Percentiles rank a stretch among this genome's conserved stretches.
Conservation (phyloP, 2,113 vertebrate genomes). For the Eubucco bourcierii region DNA sequence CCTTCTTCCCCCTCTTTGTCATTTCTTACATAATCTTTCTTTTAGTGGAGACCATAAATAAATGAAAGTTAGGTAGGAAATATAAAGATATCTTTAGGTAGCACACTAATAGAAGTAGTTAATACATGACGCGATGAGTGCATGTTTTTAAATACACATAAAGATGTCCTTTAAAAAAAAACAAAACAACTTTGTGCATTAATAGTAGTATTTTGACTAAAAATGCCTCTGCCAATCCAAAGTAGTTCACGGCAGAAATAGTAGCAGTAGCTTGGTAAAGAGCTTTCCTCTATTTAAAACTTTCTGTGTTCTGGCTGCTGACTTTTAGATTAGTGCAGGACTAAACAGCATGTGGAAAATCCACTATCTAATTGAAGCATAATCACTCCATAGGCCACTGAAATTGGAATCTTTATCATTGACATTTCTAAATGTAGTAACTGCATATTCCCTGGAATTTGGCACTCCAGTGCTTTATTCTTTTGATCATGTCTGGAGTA, state of each 20-base stretch:
- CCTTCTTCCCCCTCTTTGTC: background rate
- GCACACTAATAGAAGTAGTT: background rate
- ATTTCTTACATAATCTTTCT: background rate
- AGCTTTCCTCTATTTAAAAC: constrained; percentile 60
- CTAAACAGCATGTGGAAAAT: constrained; percentile 62
- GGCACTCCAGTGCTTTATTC: constrained; percentile 9
- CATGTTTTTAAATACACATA: background rate
- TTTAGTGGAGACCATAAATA: background rate
- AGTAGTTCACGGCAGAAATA: constrained; percentile 30
- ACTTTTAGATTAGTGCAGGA: constrained; percentile 59
- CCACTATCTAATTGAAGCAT: constrained; percentile 65
- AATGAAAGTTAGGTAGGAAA: background rate
- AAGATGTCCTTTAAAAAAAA: background rate
- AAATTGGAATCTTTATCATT: constrained; percentile 57
- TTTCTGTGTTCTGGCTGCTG: constrained; percentile 49
- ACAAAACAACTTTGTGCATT: background rate
- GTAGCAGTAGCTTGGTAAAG: constrained; percentile 46
- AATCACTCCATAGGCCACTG: constrained; percentile 25
- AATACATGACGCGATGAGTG: background rate
- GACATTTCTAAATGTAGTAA: constrained; percentile 57
- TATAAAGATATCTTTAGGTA: background rate
- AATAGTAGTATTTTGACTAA: background rate
- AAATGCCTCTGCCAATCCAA: constrained; percentile 22
- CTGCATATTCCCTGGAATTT: constrained; percentile 38
- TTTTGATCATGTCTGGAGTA: constrained; percentile 39